These are phyloP conservation scores for Mus spretus DNA, from an alignment of 2,797 vertebrate genomes.

Conservation along the genomic window DNA sequence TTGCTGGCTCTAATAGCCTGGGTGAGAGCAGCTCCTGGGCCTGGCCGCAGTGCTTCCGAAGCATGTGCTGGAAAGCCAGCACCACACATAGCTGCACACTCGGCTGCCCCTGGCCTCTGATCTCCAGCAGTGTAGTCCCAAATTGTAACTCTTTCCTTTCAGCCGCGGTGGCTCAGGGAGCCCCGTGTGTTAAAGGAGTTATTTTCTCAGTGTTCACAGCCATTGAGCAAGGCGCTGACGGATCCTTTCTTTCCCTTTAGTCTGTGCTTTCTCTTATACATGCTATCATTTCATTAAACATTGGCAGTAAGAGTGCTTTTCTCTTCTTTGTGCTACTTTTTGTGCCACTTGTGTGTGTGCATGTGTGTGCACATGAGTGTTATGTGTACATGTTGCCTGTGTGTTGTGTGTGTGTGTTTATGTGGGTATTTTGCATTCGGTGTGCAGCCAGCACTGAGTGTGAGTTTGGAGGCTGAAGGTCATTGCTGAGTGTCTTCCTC, in stretches of 20 bases:
- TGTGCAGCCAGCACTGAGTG: neutral
- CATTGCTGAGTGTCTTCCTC: neutral
- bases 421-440: neutral
- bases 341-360: neutral
- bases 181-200: conserved; percentile 11
- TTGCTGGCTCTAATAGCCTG: neutral
- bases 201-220: conserved; percentile 21
- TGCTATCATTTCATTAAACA: neutral
- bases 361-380: neutral
- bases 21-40: neutral
- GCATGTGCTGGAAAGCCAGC: neutral
- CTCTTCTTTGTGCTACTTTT: conserved; percentile 2
- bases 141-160: neutral
- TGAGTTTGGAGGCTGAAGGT: too few relatives aligned
- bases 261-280: neutral
- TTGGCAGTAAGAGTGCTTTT: conserved; percentile 5
- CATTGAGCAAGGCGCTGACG: neutral
- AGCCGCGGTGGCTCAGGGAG: neutral
- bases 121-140: neutral
- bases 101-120: neutral
- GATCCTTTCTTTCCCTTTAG: conserved; percentile 14
- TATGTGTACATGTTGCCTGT: neutral
- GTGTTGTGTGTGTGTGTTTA: neutral
- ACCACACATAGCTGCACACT: neutral
- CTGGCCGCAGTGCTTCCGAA: neutral